Base-by-base conservation (phyloP, 2,113 vertebrate species). In the Mesitornis unicolor region DNA sequence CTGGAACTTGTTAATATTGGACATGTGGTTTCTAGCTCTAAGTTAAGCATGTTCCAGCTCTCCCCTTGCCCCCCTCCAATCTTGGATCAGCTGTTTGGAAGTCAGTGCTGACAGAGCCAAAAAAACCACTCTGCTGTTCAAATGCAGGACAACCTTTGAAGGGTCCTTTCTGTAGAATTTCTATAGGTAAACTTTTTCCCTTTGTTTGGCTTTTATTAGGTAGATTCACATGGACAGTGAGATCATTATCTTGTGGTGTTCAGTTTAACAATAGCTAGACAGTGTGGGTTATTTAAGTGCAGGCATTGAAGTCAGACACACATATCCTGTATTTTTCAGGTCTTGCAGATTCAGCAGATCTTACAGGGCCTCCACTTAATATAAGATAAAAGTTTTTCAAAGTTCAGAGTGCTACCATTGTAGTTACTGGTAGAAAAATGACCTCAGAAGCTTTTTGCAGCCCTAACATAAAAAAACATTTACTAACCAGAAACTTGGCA, bases 271-370 rank as follows among this genome's bases (percentile, higher is more conserved):
- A 91, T 90, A 88, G 94, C 85, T 94, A 92, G 94, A 98, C 96
- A 98, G 97, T 98, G 93, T 93, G 94, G 97, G 97, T 98, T 98
- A 98, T 96, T 97, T 97, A 97, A 98, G 99, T 98, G 98, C 98
- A 98, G 91, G 76, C 96, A 94, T 95, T 96, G 84, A 95, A 98
- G 97, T 97, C 98, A 98, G 98, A 98, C 97, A 98, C 95, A 97
- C 89, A 96, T 96, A 87, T 97, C 97, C 97, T 98, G 98, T 97
- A 94, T 89, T 96, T 96, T 97, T 93, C 97, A 97, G 95, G 91
- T 98, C 97, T 97, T 97, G 97, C 95, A 84, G 97, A 97, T 85
- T 98, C 98, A 96, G 98, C 97, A 97, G 79, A 95, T 97, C 97
- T 95, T 64, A 94, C 50, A 91, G 95, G 96, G 97, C 77, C 97